These are phyloP conservation scores for Philotrypesis tridentata DNA, from an alignment of 1,140 invertebrate species.

Conservation along the genomic window DNA sequence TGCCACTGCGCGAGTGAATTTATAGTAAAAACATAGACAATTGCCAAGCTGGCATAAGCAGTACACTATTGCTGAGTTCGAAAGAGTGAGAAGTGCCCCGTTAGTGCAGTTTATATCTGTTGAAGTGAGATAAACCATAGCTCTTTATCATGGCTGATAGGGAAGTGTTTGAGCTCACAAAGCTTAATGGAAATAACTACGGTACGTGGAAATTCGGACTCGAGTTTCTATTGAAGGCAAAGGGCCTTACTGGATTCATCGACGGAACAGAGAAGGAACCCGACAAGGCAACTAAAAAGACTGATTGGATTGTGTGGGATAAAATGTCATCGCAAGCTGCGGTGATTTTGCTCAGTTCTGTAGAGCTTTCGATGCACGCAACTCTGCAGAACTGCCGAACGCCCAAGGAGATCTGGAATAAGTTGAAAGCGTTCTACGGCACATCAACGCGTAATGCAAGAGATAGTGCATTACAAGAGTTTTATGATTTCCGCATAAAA, in stretches of 20 bases:
- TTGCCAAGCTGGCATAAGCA: too few relatives aligned
- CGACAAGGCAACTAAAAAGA: neutral
- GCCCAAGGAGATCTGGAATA: constrained; percentile 29
- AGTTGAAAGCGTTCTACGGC: constrained; percentile 6
- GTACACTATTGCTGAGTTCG: too few relatives aligned
- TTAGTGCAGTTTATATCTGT: too few relatives aligned
- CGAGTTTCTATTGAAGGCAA: neutral
- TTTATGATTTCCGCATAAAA: constrained; percentile 21
- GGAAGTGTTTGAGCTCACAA: neutral
- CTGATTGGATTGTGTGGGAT: neutral
- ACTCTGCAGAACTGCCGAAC: constrained; percentile 20
- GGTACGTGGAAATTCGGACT: neutral
- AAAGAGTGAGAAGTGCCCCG: too few relatives aligned
- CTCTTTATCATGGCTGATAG: constrained; percentile 1
- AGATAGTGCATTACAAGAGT: constrained; percentile 23
- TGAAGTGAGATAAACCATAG: too few relatives aligned
- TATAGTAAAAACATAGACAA: too few relatives aligned
- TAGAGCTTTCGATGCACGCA: neutral
- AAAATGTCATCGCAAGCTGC: neutral
- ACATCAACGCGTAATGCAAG: neutral
- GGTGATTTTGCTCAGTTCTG: constrained; percentile 16
- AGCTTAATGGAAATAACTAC: neutral
- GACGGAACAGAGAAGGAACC: neutral
- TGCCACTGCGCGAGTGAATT: too few relatives aligned
- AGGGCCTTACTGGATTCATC: neutral